Percentiles rank a stretch among this genome's conserved stretches.
Conservation (phyloP, 2,888 invertebrate species). For the Drosophila greeni region DNA sequence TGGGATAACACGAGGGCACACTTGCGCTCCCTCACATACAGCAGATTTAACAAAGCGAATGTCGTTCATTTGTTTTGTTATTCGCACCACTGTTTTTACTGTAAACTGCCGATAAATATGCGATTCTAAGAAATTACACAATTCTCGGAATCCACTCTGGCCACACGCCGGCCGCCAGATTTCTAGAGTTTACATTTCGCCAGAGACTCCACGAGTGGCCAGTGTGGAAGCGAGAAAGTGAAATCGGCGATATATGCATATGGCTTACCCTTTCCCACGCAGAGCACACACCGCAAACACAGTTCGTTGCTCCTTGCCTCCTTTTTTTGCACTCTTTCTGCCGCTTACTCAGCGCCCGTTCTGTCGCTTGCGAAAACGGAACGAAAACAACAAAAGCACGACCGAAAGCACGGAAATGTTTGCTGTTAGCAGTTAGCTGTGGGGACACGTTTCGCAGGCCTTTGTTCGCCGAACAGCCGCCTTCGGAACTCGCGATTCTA, state of each 20-base stretch:
- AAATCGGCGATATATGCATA: conserved; percentile 42
- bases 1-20: conserved; percentile 45
- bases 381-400: conserved; percentile 35
- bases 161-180: conserved; percentile 9
- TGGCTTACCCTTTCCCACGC: conserved; percentile 70
- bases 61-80: conserved; percentile 2
- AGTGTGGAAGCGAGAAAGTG: conserved; percentile 10
- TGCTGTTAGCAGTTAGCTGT: conserved; percentile 11
- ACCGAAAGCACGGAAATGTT: conserved; percentile 11
- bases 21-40: conserved; percentile 18
- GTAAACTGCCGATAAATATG: not conserved
- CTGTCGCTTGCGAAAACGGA: conserved; percentile 32
- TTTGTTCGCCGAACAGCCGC: conserved; percentile 30
- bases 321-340: conserved; percentile 69
- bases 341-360: conserved; percentile 60
- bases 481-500: conserved; percentile 25
- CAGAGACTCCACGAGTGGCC: not conserved
- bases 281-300: conserved; percentile 65
- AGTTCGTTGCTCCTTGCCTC: conserved; percentile 73
- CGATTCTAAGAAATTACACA: not conserved
- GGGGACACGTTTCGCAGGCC: conserved; percentile 41
- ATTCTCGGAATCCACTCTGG: not conserved
- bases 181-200: conserved; percentile 8
- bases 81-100: not conserved
- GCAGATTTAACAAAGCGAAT: conserved; percentile 10